These are phyloP conservation scores for Aphaenogaster rudis DNA, from an alignment of 1,140 invertebrate genomes.

Conservation along the genomic window DNA sequence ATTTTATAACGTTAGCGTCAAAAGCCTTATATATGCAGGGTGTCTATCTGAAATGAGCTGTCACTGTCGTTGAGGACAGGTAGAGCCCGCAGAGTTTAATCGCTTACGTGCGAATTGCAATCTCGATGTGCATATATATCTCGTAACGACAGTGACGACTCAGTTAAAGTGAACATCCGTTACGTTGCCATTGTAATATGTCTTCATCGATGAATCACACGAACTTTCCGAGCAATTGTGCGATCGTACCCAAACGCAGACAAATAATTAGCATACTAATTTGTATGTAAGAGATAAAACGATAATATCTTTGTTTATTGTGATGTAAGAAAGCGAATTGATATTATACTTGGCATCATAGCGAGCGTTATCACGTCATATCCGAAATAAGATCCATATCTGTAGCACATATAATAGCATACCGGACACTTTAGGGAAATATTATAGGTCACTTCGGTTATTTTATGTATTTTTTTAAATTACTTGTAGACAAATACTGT, in stretches of 20 bases:
- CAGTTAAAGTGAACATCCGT: conserved; percentile 69
- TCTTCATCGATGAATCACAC: conserved; percentile 57
- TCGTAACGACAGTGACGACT: conserved; percentile 65
- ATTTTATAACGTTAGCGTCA: conserved; percentile 72
- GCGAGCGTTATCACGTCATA: conserved; percentile 77
- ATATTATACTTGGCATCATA: conserved; percentile 69
- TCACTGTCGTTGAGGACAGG: conserved; percentile 66
- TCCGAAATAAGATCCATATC: conserved; percentile 82
- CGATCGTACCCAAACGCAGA: conserved; percentile 81
- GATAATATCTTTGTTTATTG: conserved; percentile 74
- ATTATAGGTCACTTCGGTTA: conserved; percentile 69
- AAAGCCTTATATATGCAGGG: conserved; percentile 77
- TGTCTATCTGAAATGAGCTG: conserved; percentile 73
- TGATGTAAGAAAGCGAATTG: conserved; percentile 63
- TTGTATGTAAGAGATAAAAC: conserved; percentile 79
- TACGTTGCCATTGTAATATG: conserved; percentile 61
- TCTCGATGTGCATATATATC: conserved; percentile 35
- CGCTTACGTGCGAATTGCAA: not conserved
- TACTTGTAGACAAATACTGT: conserved; percentile 72
- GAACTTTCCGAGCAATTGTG: conserved; percentile 66
- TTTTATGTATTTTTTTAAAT: conserved; percentile 77
- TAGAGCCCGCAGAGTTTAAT: conserved; percentile 14
- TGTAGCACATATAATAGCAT: conserved; percentile 71
- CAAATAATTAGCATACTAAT: conserved; percentile 86
- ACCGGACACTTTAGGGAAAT: conserved; percentile 72